These are phyloP conservation scores for Amphimedon queenslandica DNA, from an alignment of 37 sponge, comb jelly and placozoan species.

Conservation along the genomic window DNA sequence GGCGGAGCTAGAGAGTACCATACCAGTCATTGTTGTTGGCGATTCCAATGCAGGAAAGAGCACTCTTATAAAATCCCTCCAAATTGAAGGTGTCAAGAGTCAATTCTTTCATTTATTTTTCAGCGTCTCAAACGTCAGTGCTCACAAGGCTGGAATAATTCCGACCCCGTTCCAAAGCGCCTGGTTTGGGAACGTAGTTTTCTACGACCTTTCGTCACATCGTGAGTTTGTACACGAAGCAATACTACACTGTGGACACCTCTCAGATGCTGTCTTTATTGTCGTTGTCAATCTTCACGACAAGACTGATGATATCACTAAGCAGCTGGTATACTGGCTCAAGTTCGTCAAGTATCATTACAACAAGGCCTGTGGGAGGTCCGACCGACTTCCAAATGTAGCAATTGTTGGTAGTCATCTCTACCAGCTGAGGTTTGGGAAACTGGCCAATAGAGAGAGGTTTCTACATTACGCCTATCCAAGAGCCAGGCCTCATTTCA, in stretches of 20 bases:
- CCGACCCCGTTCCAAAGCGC: constrained; percentile 4
- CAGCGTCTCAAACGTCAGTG: background rate
- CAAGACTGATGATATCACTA: background rate
- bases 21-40: constrained; percentile 31
- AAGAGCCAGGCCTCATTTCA: background rate
- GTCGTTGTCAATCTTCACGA: constrained; percentile 6
- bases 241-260: background rate
- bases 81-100: background rate
- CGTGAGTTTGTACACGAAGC: constrained; percentile 4
- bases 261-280: constrained; percentile 19
- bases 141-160: constrained; percentile 19
- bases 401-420: constrained; percentile 14
- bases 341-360: constrained; percentile 17
- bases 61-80: constrained; percentile 29
- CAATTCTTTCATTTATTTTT: background rate
- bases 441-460: background rate
- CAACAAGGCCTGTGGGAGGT: background rate
- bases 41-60: constrained; percentile 27
- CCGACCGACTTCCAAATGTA: constrained; percentile 3
- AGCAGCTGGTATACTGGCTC: constrained; percentile 15
- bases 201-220: constrained; percentile 11
- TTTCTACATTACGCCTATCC: background rate
- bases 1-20: background rate
- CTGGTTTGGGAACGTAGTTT: constrained; percentile 1
- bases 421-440: background rate